Evolutionary conservation across 2,888 invertebrate genomes (phyloP).

Genomic region (Brachycybe producta): DNA sequence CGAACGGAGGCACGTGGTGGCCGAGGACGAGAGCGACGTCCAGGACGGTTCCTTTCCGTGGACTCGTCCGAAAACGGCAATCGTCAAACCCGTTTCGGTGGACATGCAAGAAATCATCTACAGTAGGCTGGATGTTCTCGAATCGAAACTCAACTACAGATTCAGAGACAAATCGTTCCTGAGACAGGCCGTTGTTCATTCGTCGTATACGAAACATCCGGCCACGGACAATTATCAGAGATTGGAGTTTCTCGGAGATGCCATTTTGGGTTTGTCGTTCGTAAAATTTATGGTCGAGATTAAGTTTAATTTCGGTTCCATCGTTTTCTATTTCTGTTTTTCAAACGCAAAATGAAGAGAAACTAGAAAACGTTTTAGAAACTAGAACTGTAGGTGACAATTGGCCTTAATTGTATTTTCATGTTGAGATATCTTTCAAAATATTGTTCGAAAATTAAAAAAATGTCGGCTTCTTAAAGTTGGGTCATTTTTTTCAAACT

Average conservation of each 20-base stretch:
- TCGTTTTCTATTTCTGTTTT: too few relatives aligned
- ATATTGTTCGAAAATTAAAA: too few relatives aligned
- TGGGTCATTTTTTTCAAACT: neutral
- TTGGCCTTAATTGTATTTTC: too few relatives aligned
- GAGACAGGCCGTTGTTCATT: constrained; percentile 83
- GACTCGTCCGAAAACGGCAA: constrained; percentile 26
- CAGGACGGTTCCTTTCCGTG: constrained; percentile 27
- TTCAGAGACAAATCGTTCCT: constrained; percentile 71
- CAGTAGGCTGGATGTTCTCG: constrained; percentile 35
- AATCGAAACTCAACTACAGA: constrained; percentile 52
- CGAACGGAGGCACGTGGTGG: constrained; percentile 9
- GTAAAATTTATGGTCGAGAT: constrained; percentile 8
- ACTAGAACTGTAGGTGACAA: too few relatives aligned
- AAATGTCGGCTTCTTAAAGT: too few relatives aligned
- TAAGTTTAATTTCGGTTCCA: constrained; percentile 11
- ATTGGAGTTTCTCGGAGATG: constrained; percentile 86
- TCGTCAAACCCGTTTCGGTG: constrained; percentile 25
- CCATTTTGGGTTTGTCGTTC: constrained; percentile 49
- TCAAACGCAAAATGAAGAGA: too few relatives aligned
- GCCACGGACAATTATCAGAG: constrained; percentile 78
- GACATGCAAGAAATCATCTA: constrained; percentile 12
- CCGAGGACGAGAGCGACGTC: constrained; percentile 25
- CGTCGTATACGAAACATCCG: constrained; percentile 68
- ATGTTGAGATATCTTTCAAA: too few relatives aligned
- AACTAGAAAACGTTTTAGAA: too few relatives aligned